Base-by-base conservation (phyloP, 2,888 invertebrate genomes). In the Campopleginae sp. region DNA sequence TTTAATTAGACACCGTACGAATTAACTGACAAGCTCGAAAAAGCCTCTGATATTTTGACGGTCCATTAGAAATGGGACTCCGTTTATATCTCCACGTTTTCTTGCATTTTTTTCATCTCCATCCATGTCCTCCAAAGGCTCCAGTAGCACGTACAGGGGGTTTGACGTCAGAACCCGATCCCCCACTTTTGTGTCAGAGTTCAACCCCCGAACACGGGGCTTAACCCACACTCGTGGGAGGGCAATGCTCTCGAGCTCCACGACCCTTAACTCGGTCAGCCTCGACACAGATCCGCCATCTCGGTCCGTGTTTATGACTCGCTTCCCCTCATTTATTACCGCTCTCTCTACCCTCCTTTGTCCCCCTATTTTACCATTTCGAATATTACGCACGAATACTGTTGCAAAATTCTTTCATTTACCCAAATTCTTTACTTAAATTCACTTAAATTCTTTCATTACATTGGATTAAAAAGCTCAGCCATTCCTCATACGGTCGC, bases 181-280 rank as follows among this genome's bases (percentile, higher is more conserved):
- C 71, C 82, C 82, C 72, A 54, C 65, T 44, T 51, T 78, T 48
- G 27, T 33, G 61, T 38, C 72, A 68, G 78, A 68, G 75, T 86
- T 83, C 77, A 74, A 86, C 83, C 85, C 87, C 85, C 80, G 74
- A 81, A 82, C 82, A 80, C 63, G 84, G 5, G 33, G 85, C 84
- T 80, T 83, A 87, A 86, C 85, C 80, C 65, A 77, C 85, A 87
- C 81, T 75, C 86, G 84, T 79, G 74, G 54, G 86, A 88, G 88
- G 85, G 79, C 89, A 91, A 92, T 89, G 91, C 90, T 89, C 91
- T 89, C 89, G 74, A 80, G 79, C 85, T 85, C 88, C 88, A 87
- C 91, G 92, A 93, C 92, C 92, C 91, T 91, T 92, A 93, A 93
- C 92, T 92, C 93, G 93, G 93, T 92, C 93, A 92, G 91, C 92